Percentiles rank a stretch among this genome's conserved stretches.
Conservation (phyloP, 2,888 invertebrate genomes). For the Hoplodrina blanda region DNA sequence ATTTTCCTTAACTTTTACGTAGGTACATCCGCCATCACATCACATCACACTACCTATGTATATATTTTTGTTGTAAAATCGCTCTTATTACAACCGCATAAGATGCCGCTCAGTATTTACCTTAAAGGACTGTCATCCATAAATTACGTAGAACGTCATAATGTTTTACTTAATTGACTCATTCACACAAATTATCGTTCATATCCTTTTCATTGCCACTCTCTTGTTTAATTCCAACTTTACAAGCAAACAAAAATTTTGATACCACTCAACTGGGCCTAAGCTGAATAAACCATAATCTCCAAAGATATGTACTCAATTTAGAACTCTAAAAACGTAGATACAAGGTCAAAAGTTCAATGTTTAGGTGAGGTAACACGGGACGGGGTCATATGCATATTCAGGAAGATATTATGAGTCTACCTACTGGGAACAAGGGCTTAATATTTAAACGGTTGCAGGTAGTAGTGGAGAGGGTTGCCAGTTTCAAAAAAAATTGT, state of each 20-base stretch:
- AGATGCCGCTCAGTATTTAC: no score
- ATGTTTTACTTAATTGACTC: conserved; percentile 6
- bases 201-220: background rate
- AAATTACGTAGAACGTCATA: background rate
- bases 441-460: conserved; percentile 58
- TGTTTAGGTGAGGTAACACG: background rate
- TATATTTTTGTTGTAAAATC: no score
- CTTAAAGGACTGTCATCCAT: no score
- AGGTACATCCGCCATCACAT: no score
- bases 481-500: conserved; percentile 35
- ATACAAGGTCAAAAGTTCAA: conserved; percentile 4
- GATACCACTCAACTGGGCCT: background rate
- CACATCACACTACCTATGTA: no score
- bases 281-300: conserved; percentile 41
- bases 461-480: conserved; percentile 47
- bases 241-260: conserved; percentile 27
- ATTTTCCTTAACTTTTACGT: background rate
- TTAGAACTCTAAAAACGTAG: conserved; percentile 17
- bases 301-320: conserved; percentile 1
- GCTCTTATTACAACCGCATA: no score
- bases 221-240: conserved; percentile 10
- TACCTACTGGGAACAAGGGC: conserved; percentile 32
- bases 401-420: conserved; percentile 19
- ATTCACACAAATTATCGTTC: background rate
- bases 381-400: conserved; percentile 42